Base-by-base conservation (phyloP, 2,888 invertebrate species). In the Sialis fuliginosa region DNA sequence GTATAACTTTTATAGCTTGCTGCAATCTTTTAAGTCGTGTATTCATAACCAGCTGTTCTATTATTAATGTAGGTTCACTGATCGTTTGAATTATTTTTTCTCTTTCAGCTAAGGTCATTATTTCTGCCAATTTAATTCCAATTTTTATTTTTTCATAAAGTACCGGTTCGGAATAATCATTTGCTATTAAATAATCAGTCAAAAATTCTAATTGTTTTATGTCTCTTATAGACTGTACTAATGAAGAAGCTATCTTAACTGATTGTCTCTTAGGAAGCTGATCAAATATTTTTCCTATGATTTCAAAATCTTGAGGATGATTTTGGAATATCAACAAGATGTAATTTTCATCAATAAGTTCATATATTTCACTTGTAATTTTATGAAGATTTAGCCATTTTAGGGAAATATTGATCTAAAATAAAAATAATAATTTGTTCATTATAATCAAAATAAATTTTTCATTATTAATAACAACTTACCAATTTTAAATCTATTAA, bases 31-130 rank as follows among this genome's bases (percentile, higher is more conserved):
- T 84, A 45, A 87, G 67, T 59, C 81, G 81, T 0, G 79, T 81
- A 58, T 91, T 90, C 89, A 92, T 90, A 8, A 92, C 62, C 46
- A 89, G 70, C 59, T 89, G 86, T 59, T 92, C 92, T 6, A 91
- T 68, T 57, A 92, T 80, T 4, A 84, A 63, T 39, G 85, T 60
- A 0, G 92, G 92, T 52, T 73, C 73, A 42, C 74, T 72, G 13
- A 82, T 70, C 22, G 85, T 60, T 52, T 76, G 71, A 61, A 79
- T 75, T 50, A 81, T 74, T 35, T 74, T 64, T 12, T 68, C 63
- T 46, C 76, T 71, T 57, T 81, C 73, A 41, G 64, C 66, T 0
- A 56, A 47, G 6, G 74, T 71, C 46, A 85, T 69, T 55, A 74
- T 71, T 1, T 74, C 65, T 58, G 85, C 69, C 49, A 85, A 78